Conservation (phyloP, 2,797 vertebrate genomes). For the Dallia pectoralis region DNA sequence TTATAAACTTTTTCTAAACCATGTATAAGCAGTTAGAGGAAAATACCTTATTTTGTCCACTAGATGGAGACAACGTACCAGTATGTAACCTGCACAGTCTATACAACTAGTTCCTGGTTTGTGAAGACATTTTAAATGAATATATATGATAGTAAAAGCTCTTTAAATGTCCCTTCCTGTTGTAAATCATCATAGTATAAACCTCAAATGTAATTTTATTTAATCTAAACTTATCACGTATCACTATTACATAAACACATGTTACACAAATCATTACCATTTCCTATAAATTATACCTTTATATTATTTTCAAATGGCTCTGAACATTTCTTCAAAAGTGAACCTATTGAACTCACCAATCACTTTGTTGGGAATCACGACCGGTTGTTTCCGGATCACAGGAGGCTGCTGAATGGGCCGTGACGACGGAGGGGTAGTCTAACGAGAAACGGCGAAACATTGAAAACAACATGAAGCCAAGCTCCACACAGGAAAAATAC, state of each 20-base stretch:
- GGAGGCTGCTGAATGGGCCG: constrained; percentile 72
- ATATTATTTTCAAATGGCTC: neutral
- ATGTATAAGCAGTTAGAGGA: too few relatives aligned
- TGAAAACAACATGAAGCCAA: neutral
- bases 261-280: neutral
- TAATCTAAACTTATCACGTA: neutral
- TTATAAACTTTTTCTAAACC: too few relatives aligned
- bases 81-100: neutral
- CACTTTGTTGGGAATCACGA: constrained; percentile 27
- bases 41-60: constrained; percentile 27
- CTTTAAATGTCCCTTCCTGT: too few relatives aligned
- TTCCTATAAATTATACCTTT: neutral
- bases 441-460: constrained; percentile 24
- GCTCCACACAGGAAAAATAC: neutral
- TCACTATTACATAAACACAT: neutral
- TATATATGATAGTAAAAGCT: too few relatives aligned
- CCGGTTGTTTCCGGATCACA: constrained; percentile 42
- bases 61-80: constrained; percentile 46
- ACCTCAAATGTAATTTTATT: too few relatives aligned
- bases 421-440: constrained; percentile 64
- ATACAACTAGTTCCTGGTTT: too few relatives aligned
- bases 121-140: too few relatives aligned
- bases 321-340: too few relatives aligned
- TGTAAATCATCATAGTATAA: too few relatives aligned
- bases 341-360: constrained; percentile 55